These are phyloP conservation scores for Chrysaora quinquecirrha DNA, from an alignment of 30 jellyfish, hydroid and myxozoan genomes.

Conservation along the genomic window DNA sequence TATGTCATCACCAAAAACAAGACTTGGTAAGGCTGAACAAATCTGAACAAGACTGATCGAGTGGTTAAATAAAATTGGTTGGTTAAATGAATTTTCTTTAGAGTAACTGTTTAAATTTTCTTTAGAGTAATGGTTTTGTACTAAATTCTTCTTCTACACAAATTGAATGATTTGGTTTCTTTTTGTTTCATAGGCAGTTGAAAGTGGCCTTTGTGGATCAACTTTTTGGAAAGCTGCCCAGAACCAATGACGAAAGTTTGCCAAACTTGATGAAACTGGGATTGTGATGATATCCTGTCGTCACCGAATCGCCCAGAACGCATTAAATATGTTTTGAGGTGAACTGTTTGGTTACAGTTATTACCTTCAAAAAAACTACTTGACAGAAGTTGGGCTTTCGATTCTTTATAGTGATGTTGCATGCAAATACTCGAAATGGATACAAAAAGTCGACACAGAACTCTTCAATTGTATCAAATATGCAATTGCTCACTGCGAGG, in stretches of 20 bases:
- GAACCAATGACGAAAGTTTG: conserved; percentile 1
- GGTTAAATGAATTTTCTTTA: no score
- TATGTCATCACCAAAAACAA: no score
- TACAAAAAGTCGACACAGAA: not conserved
- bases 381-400: conserved; percentile 6
- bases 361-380: conserved; percentile 8
- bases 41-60: no score
- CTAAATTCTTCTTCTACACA: no score
- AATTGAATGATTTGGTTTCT: no score
- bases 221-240: not conserved
- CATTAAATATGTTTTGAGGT: conserved; percentile 36
- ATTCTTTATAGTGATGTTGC: conserved; percentile 28
- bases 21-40: no score
- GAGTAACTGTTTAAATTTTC: no score
- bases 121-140: no score
- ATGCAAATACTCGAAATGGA: conserved; percentile 29
- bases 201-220: conserved; percentile 25
- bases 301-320: conserved; percentile 39
- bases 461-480: not conserved
- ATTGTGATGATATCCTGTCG: conserved; percentile 38
- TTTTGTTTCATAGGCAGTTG: not conserved
- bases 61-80: no score
- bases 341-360: conserved; percentile 54
- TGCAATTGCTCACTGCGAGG: conserved; percentile 46
- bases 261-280: conserved; percentile 48